Evolutionary conservation across 2,888 invertebrate genomes (phyloP), one percentile per base, ranked within the genome.

Genomic region (Petrophora chlorosata): DNA sequence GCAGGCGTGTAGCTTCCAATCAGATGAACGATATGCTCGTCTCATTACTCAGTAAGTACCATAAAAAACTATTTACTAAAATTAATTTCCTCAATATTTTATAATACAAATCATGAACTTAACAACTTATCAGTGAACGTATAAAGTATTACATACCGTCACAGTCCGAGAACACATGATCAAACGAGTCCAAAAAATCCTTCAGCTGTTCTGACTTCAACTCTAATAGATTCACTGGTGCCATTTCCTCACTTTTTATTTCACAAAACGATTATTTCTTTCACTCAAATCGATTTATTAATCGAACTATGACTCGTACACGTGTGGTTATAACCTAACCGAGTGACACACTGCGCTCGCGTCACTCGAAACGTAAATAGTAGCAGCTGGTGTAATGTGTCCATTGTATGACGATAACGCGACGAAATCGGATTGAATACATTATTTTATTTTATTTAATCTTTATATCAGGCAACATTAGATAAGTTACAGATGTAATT

Each of bases 101-200:
- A n/a, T n/a, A n/a, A n/a, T n/a, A n/a, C n/a, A n/a, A n/a, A n/a
- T n/a, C n/a, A n/a, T n/a, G n/a, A n/a, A n/a, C n/a, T n/a, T n/a
- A n/a, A n/a, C n/a, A n/a, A n/a, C n/a, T n/a, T n/a, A n/a, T 4
- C 19, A 19, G 7, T 4, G 5, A 5, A 19, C 4, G 7, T 12
- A 44, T 5, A n/a, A 25, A 32, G 5, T 32, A 16, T 10, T 23
- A 80, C 91, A 79, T 75, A 93, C 95, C 95, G 77, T 95, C 95
- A 73, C 95, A 95, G 73, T 95, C 95, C 30, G 94, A 93, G 50
- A 95, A 90, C 38, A 95, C 92, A 60, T 93, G 93, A 70, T 95
- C 95, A 60, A 95, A 92, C 1, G 93, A 92, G 58, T 92, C 83
- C 5, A 95, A 55, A 63, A 93, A 92, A 48, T 74, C 67, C 55